Evolutionary conservation across 2,113 vertebrate genomes (phyloP).

Genomic region (Lethenteron camtschaticum): DNA sequence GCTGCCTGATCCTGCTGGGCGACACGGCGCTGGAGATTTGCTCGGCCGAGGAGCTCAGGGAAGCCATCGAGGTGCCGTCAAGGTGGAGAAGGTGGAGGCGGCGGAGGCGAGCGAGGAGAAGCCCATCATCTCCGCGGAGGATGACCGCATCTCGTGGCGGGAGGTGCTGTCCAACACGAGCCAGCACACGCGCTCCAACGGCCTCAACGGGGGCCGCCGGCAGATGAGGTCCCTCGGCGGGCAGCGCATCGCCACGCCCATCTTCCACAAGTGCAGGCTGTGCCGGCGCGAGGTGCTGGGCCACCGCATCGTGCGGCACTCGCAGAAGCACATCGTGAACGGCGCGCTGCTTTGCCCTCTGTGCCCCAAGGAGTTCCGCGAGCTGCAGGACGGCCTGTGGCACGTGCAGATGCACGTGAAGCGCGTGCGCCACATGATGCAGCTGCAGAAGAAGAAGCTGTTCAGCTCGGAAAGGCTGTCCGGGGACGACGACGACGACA

Average conservation of each 20-base stretch:
- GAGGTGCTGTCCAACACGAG: constrained; percentile 8
- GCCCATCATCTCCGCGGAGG: constrained; percentile 11
- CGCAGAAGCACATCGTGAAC: constrained; percentile 61
- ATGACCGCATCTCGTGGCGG: constrained; percentile 15
- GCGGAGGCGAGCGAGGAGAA: constrained; percentile 13
- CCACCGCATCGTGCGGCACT: constrained; percentile 58
- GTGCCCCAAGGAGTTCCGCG: constrained; percentile 56
- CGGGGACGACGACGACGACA: too few relatives aligned
- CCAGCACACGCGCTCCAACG: constrained; percentile 4
- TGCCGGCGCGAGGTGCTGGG: constrained; percentile 63
- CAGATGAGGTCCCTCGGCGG: constrained; percentile 35
- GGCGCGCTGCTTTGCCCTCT: constrained; percentile 55
- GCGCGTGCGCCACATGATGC: constrained; percentile 24
- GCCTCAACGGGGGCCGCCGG: constrained; percentile 23
- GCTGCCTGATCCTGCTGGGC: constrained; percentile 55
- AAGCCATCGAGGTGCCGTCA: too few relatives aligned
- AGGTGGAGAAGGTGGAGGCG: constrained; percentile 31
- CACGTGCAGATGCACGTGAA: constrained; percentile 64
- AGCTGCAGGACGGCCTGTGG: constrained; percentile 48
- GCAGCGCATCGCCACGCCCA: constrained; percentile 17
- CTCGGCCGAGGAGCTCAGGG: accelerated
- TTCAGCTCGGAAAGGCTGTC: background rate
- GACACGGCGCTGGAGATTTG: constrained; percentile 41
- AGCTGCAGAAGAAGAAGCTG: background rate
- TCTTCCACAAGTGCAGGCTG: constrained; percentile 53